A percentile compares a stretch with the other conserved stretches of the same genome.
These are phyloP conservation scores for Diplosoma virens DNA, from an alignment of 23 tunicate species.

Conservation along the genomic window DNA sequence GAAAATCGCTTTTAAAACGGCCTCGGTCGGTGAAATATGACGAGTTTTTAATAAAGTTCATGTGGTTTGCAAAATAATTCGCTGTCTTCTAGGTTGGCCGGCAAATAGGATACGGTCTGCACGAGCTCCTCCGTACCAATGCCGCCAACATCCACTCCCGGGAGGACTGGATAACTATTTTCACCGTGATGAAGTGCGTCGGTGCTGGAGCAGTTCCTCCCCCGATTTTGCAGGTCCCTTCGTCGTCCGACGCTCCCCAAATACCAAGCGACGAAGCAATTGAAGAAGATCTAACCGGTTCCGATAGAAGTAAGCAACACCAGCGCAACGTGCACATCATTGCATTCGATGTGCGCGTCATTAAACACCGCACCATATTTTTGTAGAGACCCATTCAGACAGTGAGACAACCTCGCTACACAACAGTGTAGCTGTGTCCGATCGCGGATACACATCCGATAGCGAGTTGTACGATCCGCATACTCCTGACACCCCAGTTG, in stretches of 20 bases:
- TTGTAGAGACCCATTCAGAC: constrained; percentile 82
- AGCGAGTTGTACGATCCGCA: constrained; percentile 81
- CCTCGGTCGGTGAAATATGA: too few species aligned
- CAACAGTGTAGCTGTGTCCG: constrained; percentile 44
- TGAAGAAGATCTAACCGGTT: constrained; percentile 5
- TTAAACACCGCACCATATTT: not conserved
- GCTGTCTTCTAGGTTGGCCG: constrained; percentile 79
- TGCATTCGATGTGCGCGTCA: not conserved
- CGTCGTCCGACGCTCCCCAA: not conserved
- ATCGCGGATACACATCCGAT: constrained; percentile 96
- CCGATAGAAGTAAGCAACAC: constrained; percentile 1
- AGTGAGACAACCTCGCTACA: constrained; percentile 57
- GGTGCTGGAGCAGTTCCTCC: constrained; percentile 96
- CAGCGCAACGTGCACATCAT: not conserved
- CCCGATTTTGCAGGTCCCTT: constrained; percentile 68
- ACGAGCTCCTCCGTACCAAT: constrained; percentile 84
- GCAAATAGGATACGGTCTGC: constrained; percentile 93
- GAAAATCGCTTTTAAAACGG: too few species aligned
- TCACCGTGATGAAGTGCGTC: constrained; percentile 93
- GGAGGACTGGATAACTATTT: constrained; percentile 95
- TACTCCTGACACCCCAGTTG: not conserved
- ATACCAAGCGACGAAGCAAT: not conserved
- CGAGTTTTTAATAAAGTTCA: too few species aligned
- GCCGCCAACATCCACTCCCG: constrained; percentile 97
- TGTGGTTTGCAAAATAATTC: too few species aligned